Evolutionary conservation across 2,797 vertebrate genomes (phyloP).

Genomic region (Propithecus perrieri): DNA sequence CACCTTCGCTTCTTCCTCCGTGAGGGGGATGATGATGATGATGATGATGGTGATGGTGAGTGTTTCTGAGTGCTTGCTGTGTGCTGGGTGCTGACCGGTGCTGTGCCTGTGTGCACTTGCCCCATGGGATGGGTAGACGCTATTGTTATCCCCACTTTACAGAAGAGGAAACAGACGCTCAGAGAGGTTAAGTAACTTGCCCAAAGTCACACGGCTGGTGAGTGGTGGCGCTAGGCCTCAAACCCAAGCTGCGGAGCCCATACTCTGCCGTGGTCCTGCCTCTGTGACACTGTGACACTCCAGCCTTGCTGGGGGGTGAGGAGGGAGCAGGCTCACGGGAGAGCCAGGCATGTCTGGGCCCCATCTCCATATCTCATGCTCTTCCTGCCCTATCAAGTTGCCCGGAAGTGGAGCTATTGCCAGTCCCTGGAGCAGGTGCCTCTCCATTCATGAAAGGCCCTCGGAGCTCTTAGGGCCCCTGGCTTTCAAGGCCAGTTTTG

Average conservation of each 20-base stretch:
- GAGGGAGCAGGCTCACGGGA: not conserved
- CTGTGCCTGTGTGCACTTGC: not conserved
- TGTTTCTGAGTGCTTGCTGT: not conserved
- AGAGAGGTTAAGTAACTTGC: no score
- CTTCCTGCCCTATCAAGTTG: not conserved
- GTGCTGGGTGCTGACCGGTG: no score
- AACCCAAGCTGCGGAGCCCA: not conserved
- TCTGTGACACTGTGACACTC: not conserved
- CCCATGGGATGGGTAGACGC: not conserved
- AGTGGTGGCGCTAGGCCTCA: not conserved
- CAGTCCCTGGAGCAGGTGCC: no score
- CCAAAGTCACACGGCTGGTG: not conserved
- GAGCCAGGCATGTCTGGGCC: not conserved
- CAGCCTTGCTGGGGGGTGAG: not conserved
- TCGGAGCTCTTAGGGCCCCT: not conserved
- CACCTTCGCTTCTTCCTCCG: not conserved
- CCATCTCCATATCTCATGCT: accelerated
- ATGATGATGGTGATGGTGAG: not conserved
- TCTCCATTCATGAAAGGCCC: not conserved
- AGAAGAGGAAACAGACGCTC: no score
- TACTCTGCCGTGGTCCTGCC: accelerated
- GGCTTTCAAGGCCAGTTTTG: no score
- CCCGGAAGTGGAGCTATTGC: not conserved
- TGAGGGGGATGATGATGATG: not conserved
- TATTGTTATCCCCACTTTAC: not conserved